These are phyloP conservation scores for Hirtodrosophila trivittata DNA, from an alignment of 2,888 invertebrate genomes.

Conservation along the genomic window DNA sequence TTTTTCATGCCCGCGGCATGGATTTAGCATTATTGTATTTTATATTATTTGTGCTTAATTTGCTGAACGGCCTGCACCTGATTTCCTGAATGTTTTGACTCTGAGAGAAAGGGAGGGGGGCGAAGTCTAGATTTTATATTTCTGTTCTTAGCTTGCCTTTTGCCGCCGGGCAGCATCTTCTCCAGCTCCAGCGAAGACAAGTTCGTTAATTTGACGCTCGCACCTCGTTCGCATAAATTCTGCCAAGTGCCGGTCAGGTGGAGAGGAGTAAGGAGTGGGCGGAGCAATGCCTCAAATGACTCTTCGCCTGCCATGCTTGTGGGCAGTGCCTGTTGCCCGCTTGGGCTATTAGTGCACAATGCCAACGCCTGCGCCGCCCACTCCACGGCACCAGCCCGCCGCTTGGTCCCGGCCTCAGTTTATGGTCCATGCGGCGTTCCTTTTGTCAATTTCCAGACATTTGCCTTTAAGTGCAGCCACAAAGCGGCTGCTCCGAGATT, in stretches of 20 bases:
- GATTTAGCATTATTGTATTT: constrained; percentile 67
- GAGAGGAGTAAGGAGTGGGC: not conserved
- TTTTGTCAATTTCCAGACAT: constrained; percentile 72
- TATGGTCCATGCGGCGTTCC: constrained; percentile 51
- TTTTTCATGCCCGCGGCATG: constrained; percentile 70
- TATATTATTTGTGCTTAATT: constrained; percentile 75
- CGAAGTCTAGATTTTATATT: not conserved
- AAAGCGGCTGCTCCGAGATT: constrained; percentile 67
- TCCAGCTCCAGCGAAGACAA: constrained; percentile 56
- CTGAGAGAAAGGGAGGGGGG: not conserved
- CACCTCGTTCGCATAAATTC: constrained; percentile 69
- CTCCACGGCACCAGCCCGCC: constrained; percentile 24
- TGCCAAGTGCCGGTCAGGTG: constrained; percentile 26
- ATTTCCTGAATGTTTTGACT: constrained; percentile 59
- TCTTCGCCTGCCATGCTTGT: constrained; percentile 32
- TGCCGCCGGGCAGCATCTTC: constrained; percentile 39
- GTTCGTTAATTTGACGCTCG: constrained; percentile 82
- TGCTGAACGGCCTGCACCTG: constrained; percentile 67
- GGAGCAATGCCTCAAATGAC: constrained; percentile 49
- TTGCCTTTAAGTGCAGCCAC: constrained; percentile 62
- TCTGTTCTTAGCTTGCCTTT: constrained; percentile 7
- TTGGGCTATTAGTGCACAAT: constrained; percentile 67
- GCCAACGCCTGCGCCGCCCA: constrained; percentile 63
- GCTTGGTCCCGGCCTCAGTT: constrained; percentile 18
- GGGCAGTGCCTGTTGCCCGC: constrained; percentile 14